These are phyloP conservation scores for Battus philenor DNA, from an alignment of 1,140 invertebrate genomes.

Conservation along the genomic window DNA sequence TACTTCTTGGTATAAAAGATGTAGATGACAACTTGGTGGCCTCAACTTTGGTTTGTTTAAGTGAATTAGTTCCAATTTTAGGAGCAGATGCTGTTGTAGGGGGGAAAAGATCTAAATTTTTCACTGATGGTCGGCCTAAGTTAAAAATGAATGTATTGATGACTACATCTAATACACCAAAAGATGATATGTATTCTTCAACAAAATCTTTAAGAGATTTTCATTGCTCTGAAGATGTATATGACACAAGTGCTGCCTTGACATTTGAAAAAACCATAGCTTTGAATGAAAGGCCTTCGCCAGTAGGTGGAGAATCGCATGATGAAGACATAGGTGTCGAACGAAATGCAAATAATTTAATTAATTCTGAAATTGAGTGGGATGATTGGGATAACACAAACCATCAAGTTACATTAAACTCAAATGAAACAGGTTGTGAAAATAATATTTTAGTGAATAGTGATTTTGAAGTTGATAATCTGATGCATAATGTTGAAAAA, in stretches of 20 bases:
- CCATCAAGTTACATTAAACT: constrained; percentile 21
- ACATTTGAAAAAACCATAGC: constrained; percentile 55
- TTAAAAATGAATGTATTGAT: constrained; percentile 46
- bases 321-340: constrained; percentile 60
- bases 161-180: constrained; percentile 23
- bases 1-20: constrained; percentile 90
- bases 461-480: constrained; percentile 9
- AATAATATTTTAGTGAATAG: background rate
- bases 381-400: constrained; percentile 84
- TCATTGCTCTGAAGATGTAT: constrained; percentile 44
- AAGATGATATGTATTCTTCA: constrained; percentile 26
- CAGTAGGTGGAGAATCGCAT: constrained; percentile 87
- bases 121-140: constrained; percentile 87
- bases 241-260: constrained; percentile 32
- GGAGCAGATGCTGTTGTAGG: constrained; percentile 88
- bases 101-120: constrained; percentile 85
- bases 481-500: constrained; percentile 9
- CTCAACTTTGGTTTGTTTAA: constrained; percentile 85
- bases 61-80: constrained; percentile 88
- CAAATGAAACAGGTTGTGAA: background rate
- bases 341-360: constrained; percentile 22
- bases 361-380: constrained; percentile 77
- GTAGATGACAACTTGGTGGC: constrained; percentile 87
- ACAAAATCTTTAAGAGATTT: constrained; percentile 46
- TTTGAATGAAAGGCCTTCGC: constrained; percentile 84